A percentile compares a stretch with the other conserved stretches of the same genome.
These are phyloP conservation scores for Mesorhabditis belari DNA, from an alignment of 2,888 invertebrate species.

Conservation along the genomic window DNA sequence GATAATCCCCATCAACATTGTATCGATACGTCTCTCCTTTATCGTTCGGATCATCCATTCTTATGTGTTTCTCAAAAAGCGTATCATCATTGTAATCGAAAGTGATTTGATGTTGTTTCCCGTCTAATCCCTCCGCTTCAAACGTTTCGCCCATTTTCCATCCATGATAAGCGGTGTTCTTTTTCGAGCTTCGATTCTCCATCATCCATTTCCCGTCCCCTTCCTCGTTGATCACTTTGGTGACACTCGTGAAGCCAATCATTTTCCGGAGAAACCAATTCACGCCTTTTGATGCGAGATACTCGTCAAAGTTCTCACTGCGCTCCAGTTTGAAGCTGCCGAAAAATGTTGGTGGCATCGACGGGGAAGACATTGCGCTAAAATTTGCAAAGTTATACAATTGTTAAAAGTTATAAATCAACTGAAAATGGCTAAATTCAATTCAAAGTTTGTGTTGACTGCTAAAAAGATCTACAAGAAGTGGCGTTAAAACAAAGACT, in stretches of 20 bases:
- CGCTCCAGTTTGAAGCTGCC: constrained; percentile 43
- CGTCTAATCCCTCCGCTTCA: constrained; percentile 47
- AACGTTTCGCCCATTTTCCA: constrained; percentile 44
- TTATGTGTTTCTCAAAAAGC: constrained; percentile 44
- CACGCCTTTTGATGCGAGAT: constrained; percentile 44
- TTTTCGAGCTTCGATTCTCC: constrained; percentile 43
- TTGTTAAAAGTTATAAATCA: too few relatives aligned
- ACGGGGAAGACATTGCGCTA: constrained; percentile 1
- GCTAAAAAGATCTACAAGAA: too few relatives aligned
- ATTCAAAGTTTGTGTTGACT: too few relatives aligned
- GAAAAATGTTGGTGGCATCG: constrained; percentile 44
- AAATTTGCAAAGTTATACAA: too few relatives aligned
- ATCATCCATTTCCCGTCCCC: constrained; percentile 26
- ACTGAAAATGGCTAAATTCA: too few relatives aligned
- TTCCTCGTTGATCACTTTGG: constrained; percentile 36
- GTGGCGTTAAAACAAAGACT: too few relatives aligned
- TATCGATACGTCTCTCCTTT: constrained; percentile 47
- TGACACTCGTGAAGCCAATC: constrained; percentile 46
- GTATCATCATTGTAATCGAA: constrained; percentile 34
- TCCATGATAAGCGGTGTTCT: constrained; percentile 36
- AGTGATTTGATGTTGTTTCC: constrained; percentile 46
- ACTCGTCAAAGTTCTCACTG: constrained; percentile 52
- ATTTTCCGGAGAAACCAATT: constrained; percentile 38
- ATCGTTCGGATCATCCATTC: constrained; percentile 45
- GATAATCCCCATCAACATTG: constrained; percentile 41